Base-by-base conservation (phyloP, 2,888 invertebrate species). In the Acrobasis consociella region DNA sequence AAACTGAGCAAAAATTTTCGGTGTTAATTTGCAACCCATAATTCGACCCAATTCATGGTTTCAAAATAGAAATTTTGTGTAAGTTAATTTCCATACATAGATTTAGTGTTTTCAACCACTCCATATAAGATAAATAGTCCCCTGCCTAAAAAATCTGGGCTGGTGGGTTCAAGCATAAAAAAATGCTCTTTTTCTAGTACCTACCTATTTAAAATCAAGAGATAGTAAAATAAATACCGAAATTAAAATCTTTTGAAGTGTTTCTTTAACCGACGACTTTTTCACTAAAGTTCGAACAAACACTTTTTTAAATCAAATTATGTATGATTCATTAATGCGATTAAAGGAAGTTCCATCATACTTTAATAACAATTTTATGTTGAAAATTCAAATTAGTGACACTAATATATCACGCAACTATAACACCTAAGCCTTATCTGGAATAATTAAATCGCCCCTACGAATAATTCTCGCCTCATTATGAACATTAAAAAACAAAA, bases 401-500 rank as follows among this genome's bases (percentile, higher is more conserved):
- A 82, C 77, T 88, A 87, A 87, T 87, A 82, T 76, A 76, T 80
- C 88, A 87, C 87, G 89, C 86, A 78, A 86, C 82, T 81, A 81
- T 84, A 82, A 81, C 75, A 74, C 70, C 69, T 76, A 70, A 69
- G 72, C 71, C 76, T 83, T 83, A 86, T 82, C 83, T 80, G 73
- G 78, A 82, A 76, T 83, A 85, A 87, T 86, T 85, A 83, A 85
- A 80, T 78, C 77, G 78, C 79, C 78, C 76, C 77, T 71, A 76
- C 75, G 70, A 72, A 74, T 55, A 62, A 60, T 60, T 50, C 50
- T 11, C 38, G 37, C 49, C 50, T 39, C 55, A 65, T 65, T 64
- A 49, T 60, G 50, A 50, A 39, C 37, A 37, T 49, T 38, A 63
- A 67, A 65, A 64, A 58, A 64, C 59, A 68, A 66, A 31, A 63